phyloP scores from a whole-genome alignment of 2,888 invertebrate genomes.

The Leuctra nigra region DNA sequence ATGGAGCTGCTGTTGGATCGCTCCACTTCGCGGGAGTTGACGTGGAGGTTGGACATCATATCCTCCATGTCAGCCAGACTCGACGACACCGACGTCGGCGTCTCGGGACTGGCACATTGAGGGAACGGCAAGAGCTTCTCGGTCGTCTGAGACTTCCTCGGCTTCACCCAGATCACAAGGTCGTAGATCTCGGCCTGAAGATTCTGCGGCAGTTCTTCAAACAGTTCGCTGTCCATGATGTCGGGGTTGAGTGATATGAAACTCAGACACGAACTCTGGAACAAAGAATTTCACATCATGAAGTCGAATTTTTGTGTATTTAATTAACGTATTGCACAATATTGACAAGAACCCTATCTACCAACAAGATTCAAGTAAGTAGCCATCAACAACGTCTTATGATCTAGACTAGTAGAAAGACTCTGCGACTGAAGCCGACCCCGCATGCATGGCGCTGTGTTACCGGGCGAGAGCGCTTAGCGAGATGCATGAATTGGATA shows the following conservation, averaged over 20 bases:
- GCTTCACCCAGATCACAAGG: conserved; percentile 41
- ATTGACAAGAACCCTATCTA: too few relatives aligned
- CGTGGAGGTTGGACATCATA: conserved; percentile 28
- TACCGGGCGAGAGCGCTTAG: too few relatives aligned
- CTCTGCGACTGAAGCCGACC: too few relatives aligned
- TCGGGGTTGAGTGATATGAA: conserved; percentile 49
- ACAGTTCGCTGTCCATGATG: conserved; percentile 48
- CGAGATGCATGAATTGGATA: too few relatives aligned
- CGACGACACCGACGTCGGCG: conserved; percentile 28
- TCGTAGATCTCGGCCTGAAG: conserved; percentile 52
- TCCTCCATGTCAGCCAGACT: conserved; percentile 30
- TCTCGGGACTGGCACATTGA: conserved; percentile 25
- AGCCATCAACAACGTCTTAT: too few relatives aligned
- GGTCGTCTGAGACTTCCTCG: conserved; percentile 32
- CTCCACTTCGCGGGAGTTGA: conserved; percentile 22
- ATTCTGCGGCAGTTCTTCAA: conserved; percentile 49
- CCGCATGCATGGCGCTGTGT: too few relatives aligned
- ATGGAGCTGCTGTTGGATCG: conserved; percentile 36
- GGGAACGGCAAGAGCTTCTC: conserved; percentile 28
- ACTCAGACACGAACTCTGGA: conserved; percentile 45
- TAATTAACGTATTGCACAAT: too few relatives aligned
- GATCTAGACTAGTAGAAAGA: too few relatives aligned
- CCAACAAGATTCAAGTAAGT: too few relatives aligned
- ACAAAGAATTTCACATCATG: too few relatives aligned
- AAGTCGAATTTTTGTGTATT: too few relatives aligned